Conservation (phyloP, 2,113 vertebrate genomes). For the Brachionichthys hirsutus region DNA sequence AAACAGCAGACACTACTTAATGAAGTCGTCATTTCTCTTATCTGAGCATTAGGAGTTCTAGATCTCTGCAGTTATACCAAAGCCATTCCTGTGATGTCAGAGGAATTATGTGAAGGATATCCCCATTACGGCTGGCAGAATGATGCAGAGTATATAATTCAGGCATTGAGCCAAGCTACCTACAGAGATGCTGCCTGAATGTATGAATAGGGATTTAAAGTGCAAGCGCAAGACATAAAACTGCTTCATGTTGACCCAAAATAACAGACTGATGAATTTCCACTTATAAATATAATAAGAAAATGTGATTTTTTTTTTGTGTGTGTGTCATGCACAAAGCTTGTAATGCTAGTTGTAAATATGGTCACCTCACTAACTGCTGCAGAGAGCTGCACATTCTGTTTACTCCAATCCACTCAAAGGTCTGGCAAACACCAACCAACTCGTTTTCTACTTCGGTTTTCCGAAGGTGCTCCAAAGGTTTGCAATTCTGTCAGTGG, state of each 20-base stretch:
- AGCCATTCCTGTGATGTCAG: constrained; percentile 16
- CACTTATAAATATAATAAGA: background rate
- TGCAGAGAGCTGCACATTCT: constrained; percentile 25
- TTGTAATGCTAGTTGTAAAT: constrained; percentile 8
- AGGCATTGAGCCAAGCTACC: constrained; percentile 33
- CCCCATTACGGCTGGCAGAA: constrained; percentile 17
- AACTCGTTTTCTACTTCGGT: constrained; percentile 49
- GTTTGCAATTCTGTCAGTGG: constrained; percentile 61
- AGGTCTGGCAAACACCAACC: constrained; percentile 48
- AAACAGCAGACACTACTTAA: constrained; percentile 3
- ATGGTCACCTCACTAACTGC: background rate
- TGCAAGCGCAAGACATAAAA: constrained; percentile 29
- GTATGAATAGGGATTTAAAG: constrained; percentile 17
- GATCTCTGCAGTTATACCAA: constrained; percentile 1
- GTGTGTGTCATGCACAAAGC: background rate
- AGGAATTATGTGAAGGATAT: constrained; percentile 29
- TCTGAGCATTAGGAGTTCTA: constrained; percentile 3
- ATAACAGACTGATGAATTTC: background rate
- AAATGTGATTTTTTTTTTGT: background rate
- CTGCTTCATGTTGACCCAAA: background rate
- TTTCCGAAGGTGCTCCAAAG: constrained; percentile 53
- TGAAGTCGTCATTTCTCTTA: background rate
- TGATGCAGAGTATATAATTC: constrained; percentile 17
- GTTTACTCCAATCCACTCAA: constrained; percentile 26
- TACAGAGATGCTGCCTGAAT: constrained; percentile 2